These are phyloP conservation scores for Synanceia verrucosa DNA, from an alignment of 2,797 vertebrate species.

Conservation along the genomic window DNA sequence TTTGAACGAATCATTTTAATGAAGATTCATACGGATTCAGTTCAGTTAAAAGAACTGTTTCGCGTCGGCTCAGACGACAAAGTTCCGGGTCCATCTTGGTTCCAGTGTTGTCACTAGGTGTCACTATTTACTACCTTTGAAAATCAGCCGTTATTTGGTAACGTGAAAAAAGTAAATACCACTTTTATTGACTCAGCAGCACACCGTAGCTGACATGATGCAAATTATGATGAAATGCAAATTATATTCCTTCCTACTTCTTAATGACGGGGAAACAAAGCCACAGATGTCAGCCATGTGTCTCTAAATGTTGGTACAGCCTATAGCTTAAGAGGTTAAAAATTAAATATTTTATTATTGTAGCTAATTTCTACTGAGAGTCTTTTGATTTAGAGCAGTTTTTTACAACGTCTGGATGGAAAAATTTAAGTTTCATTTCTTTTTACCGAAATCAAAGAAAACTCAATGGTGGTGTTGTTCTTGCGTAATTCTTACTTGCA, in stretches of 20 bases:
- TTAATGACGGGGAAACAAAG: not conserved
- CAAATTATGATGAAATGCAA: not conserved
- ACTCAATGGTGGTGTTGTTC: not conserved
- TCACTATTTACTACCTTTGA: constrained; percentile 27
- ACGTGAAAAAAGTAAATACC: not conserved
- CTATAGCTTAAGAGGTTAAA: too few species aligned
- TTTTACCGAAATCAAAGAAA: not conserved
- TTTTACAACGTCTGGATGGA: not conserved
- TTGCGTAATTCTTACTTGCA: constrained; percentile 8
- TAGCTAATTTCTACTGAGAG: not conserved
- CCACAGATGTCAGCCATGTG: too few species aligned
- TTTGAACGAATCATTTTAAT: too few species aligned
- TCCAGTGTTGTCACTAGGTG: constrained; percentile 38
- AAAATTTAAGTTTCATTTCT: too few species aligned
- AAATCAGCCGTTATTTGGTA: not conserved
- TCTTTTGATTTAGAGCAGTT: not conserved
- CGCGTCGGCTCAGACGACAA: not conserved
- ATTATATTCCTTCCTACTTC: not conserved
- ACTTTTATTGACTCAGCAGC: not conserved
- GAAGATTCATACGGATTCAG: too few species aligned
- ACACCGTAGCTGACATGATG: not conserved
- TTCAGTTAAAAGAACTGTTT: too few species aligned
- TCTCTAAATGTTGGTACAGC: too few species aligned
- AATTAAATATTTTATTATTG: too few species aligned
- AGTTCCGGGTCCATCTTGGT: constrained; percentile 19